Evolutionary conservation across 2,888 invertebrate genomes (phyloP).

Genomic region (Drosophila setosimentum): DNA sequence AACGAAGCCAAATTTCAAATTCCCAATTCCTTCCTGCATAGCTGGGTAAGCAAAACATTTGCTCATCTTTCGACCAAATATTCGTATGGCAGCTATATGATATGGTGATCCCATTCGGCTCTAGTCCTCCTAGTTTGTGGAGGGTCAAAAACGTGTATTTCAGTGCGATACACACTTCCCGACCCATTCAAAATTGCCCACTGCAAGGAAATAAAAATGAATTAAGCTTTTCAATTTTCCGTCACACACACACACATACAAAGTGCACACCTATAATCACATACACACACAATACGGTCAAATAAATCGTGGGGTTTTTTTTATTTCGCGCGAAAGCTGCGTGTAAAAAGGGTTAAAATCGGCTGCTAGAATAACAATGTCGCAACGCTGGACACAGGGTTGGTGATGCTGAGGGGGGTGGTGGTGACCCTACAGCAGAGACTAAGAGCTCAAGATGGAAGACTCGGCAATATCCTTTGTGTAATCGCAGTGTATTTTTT

Average conservation of each 20-base stretch:
- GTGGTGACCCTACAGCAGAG: neutral
- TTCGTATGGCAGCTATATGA: too few species aligned
- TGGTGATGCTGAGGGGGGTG: neutral
- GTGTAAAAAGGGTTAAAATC: constrained; percentile 30
- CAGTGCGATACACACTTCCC: neutral
- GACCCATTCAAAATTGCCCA: neutral
- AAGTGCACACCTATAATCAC: neutral
- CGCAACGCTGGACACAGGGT: neutral
- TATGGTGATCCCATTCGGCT: too few species aligned
- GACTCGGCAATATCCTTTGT: neutral
- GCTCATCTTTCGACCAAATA: too few species aligned
- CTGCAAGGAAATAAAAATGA: neutral
- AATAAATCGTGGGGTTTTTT: constrained; percentile 43
- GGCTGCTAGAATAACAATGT: constrained; percentile 1
- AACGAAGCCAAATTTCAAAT: neutral
- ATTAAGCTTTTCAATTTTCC: neutral
- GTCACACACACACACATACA: neutral
- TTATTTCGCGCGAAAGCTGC: constrained; percentile 26
- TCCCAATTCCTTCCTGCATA: neutral
- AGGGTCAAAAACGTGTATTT: neutral
- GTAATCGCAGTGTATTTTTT: too few species aligned
- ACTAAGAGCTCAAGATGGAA: neutral
- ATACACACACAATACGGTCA: constrained; percentile 7
- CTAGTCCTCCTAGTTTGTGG: neutral
- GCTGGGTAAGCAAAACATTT: too few species aligned